Percentiles rank a stretch among this genome's conserved stretches.
These are phyloP conservation scores for Acrocephalus arundinaceus DNA, from an alignment of 2,113 vertebrate genomes.

Conservation along the genomic window DNA sequence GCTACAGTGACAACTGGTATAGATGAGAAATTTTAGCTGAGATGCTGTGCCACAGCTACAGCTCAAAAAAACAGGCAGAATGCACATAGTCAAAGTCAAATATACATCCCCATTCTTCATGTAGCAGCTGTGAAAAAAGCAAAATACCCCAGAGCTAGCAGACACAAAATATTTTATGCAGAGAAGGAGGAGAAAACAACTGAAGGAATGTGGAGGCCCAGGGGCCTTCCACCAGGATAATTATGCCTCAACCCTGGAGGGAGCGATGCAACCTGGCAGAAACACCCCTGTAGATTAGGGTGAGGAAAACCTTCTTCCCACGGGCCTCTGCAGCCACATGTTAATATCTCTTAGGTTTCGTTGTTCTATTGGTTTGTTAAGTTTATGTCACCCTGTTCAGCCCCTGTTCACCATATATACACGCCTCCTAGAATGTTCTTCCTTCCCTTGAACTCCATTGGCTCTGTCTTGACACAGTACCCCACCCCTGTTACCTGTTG, in stretches of 20 bases:
- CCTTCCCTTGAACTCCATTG: neutral
- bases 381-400: neutral
- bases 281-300: neutral
- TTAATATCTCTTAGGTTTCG: neutral
- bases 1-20: neutral
- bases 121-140: neutral
- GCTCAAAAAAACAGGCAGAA: neutral
- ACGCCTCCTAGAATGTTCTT: neutral
- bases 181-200: neutral
- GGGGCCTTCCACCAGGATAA: neutral
- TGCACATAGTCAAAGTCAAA: neutral
- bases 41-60: neutral
- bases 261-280: neutral
- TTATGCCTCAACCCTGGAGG: neutral
- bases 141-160: neutral
- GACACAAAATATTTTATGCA: neutral
- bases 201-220: neutral
- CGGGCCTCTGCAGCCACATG: neutral
- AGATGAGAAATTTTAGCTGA: neutral
- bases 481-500: neutral
- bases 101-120: neutral
- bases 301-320: neutral
- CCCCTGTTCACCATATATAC: neutral
- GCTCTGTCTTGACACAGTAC: neutral
- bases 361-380: neutral